Evolutionary conservation across 92 coral and sea anemone genomes (phyloP).

Genomic region (Chrysogorgia sp.): DNA sequence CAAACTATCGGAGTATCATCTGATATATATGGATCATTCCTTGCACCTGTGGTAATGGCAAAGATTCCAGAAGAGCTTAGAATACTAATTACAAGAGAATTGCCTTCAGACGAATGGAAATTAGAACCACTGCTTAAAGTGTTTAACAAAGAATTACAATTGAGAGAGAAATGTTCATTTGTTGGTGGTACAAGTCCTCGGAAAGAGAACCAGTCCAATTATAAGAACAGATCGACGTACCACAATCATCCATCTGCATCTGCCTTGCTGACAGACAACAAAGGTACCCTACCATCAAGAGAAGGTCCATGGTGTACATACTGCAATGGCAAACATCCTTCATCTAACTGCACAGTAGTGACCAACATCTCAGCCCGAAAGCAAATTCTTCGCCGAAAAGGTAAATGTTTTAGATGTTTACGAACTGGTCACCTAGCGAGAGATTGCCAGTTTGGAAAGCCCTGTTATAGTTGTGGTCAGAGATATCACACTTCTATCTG

Average conservation of each 20-base stretch:
- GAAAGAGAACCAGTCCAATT: constrained; percentile 5
- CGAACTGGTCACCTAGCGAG: constrained; percentile 14
- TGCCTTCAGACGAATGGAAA: constrained; percentile 42
- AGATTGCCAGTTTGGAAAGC: constrained; percentile 15
- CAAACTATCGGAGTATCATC: constrained; percentile 21
- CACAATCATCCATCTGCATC: neutral
- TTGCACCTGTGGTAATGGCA: constrained; percentile 46
- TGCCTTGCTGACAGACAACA: constrained; percentile 21
- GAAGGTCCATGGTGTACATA: constrained; percentile 25
- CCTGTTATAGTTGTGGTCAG: constrained; percentile 27
- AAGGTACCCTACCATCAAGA: neutral
- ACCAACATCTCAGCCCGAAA: constrained; percentile 21
- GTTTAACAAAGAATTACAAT: constrained; percentile 34
- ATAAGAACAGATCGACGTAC: neutral
- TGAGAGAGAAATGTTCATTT: constrained; percentile 43
- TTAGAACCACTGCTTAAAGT: constrained; percentile 31
- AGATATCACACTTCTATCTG: constrained; percentile 26
- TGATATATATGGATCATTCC: constrained; percentile 49
- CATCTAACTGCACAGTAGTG: constrained; percentile 13
- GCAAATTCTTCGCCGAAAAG: no score
- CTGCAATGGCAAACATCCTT: constrained; percentile 24
- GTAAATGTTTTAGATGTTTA: constrained; percentile 29
- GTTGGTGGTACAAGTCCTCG: constrained; percentile 6
- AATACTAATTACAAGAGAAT: constrained; percentile 36
- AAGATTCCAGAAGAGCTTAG: constrained; percentile 40